phyloP scores from a whole-genome alignment of 2,888 invertebrate genomes.

The Alsophila aescularia region DNA sequence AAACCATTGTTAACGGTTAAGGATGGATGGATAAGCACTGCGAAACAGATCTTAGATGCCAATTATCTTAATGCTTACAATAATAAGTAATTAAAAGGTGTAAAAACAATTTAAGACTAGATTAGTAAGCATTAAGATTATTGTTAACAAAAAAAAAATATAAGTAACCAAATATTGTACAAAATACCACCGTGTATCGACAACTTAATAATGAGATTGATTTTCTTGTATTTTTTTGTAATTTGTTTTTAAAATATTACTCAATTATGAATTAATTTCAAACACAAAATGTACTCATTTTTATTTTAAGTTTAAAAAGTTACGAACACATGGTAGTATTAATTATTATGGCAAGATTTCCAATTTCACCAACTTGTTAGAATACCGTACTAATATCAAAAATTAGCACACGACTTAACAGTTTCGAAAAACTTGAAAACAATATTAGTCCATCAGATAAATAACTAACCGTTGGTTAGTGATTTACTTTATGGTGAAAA shows the following conservation, averaged over 20 bases:
- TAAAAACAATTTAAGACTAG: conserved; percentile 47
- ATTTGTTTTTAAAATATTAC: not conserved
- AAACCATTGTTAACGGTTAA: conserved; percentile 25
- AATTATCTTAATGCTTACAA: conserved; percentile 40
- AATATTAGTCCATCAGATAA: conserved; percentile 17
- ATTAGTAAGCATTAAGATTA: conserved; percentile 57
- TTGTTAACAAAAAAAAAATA: conserved; percentile 40
- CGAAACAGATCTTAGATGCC: conserved; percentile 31
- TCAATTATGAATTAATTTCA: no score
- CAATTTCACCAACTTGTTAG: conserved; percentile 22
- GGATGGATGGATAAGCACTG: conserved; percentile 28
- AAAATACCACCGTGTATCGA: conserved; percentile 13
- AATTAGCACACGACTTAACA: conserved; percentile 22
- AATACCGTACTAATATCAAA: conserved; percentile 17
- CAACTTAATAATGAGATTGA: not conserved
- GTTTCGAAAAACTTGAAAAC: not conserved
- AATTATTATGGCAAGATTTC: conserved; percentile 1
- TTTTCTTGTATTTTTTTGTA: not conserved
- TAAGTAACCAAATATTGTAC: conserved; percentile 4
- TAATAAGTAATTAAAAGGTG: conserved; percentile 15
- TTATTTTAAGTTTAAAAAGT: not conserved
- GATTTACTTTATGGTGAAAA: conserved; percentile 20
- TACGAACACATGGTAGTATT: conserved; percentile 9
- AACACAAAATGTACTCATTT: not conserved
- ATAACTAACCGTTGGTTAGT: conserved; percentile 21